Percentiles rank a stretch among this genome's conserved stretches.
Evolutionary conservation across 1,140 invertebrate species (phyloP).

Genomic region (Hypsibius dujardini): DNA sequence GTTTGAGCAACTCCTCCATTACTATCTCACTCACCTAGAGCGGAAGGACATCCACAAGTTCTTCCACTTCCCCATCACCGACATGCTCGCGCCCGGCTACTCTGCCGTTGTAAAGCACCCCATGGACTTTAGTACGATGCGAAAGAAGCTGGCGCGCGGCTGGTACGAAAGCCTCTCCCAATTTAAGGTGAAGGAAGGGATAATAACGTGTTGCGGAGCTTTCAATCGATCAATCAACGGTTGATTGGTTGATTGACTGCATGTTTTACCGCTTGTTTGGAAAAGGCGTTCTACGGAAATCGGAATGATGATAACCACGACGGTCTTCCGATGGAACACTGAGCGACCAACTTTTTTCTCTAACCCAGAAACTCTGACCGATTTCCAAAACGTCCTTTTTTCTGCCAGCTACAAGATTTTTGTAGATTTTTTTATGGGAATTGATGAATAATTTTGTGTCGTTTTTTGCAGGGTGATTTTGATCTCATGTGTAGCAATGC

Average conservation of each 20-base stretch:
- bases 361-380: too few species aligned
- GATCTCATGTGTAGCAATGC: constrained; percentile 90
- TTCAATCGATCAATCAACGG: too few species aligned
- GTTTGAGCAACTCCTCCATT: not conserved
- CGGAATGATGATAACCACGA: too few species aligned
- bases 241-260: not conserved
- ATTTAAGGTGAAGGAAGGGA: constrained; percentile 37
- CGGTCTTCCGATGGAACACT: not conserved
- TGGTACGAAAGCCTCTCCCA: constrained; percentile 57
- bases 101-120: constrained; percentile 73
- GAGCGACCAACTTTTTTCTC: too few species aligned
- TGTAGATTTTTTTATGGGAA: not conserved
- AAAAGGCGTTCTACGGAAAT: too few species aligned
- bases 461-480: constrained; percentile 53
- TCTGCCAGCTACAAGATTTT: not conserved
- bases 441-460: too few species aligned
- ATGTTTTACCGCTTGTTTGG: not conserved
- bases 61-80: constrained; percentile 91
- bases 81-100: constrained; percentile 87
- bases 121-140: constrained; percentile 95
- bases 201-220: not conserved
- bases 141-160: constrained; percentile 62
- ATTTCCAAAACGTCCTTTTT: too few species aligned
- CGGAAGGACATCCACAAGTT: constrained; percentile 75
- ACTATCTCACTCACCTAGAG: constrained; percentile 23